Evolutionary conservation across 1,140 invertebrate species (phyloP).

Genomic region (Drosophila pruinosa): DNA sequence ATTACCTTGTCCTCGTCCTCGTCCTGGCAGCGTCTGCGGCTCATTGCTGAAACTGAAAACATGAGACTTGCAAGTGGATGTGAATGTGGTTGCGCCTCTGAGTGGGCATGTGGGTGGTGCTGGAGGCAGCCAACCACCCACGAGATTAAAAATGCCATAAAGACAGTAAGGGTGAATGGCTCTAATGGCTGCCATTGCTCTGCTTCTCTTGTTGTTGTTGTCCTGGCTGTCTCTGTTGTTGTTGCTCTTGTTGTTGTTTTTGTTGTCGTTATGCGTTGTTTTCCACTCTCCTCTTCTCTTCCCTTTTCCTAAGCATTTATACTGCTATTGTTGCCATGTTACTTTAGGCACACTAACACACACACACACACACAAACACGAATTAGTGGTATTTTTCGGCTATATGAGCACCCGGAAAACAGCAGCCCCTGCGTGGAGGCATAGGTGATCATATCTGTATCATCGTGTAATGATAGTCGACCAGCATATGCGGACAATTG

Average conservation of each 20-base stretch:
- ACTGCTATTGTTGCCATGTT: constrained; percentile 6
- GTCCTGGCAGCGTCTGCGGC: constrained; percentile 30
- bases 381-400: constrained; percentile 1
- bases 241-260: constrained; percentile 13
- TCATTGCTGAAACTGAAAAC: constrained; percentile 18
- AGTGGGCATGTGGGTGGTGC: constrained; percentile 6
- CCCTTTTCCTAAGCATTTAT: neutral
- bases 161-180: constrained; percentile 81
- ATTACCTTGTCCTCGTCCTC: neutral
- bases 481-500: constrained; percentile 9
- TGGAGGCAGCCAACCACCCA: constrained; percentile 63
- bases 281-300: constrained; percentile 33
- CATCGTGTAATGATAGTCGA: constrained; percentile 2
- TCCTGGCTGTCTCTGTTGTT: constrained; percentile 23
- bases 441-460: constrained; percentile 9
- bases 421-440: neutral
- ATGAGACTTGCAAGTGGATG: constrained; percentile 2
- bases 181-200: constrained; percentile 74
- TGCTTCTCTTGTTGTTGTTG: constrained; percentile 23
- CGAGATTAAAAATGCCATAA: constrained; percentile 81
- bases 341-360: constrained; percentile 4
- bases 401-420: constrained; percentile 3
- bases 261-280: constrained; percentile 52
- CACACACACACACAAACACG: constrained; percentile 13
- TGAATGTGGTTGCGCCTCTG: constrained; percentile 6